Evolutionary conservation across 1,140 invertebrate genomes (phyloP), one percentile per base, ranked within the genome.

Genomic region (Drosophila parvula): DNA sequence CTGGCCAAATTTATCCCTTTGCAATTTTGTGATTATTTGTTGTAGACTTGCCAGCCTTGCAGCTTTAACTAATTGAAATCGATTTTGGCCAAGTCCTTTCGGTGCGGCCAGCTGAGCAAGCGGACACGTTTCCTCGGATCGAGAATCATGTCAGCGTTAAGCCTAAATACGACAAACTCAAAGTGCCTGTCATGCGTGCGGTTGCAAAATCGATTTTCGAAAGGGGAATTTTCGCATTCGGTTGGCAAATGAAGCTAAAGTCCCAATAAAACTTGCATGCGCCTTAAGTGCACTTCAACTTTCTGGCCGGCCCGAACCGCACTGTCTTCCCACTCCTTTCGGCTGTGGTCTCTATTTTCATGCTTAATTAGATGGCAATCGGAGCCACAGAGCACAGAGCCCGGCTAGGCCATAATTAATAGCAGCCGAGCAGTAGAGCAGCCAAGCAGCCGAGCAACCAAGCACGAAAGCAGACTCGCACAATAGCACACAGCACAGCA

Each of bases 1-100:
- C 47, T 41, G 73, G 36, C 56, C 65, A 78, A 70, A 56, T 41
- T 67, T 82, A 75, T 79, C 64, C 75, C 74, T 38, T 53, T 67
- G 68, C 74, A 73, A 81, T 81, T 82, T 63, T 59, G 62, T 81
- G 79, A 57, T 79, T 83, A 82, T 82, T 82, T 83, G 80, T 81
- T 71, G 79, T 63, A 78, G 57, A 61, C 79, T 62, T 65, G 69
- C 79, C 70, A 41, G 70, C 58, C 75, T 59, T 59, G 71, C 64
- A 83, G 77, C 78, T 77, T 80, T 84, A 84, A 80, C 81, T 84
- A 84, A 84, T 84, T 84, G 81, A 84, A 84, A 84, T 84, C 75
- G 81, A 84, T 84, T 84, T 84, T 84, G 69, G 55, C 22, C 61
- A 45, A 63, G 51, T 43, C 44, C 56, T 30, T 43, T 34, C 50